Percentiles rank a stretch among this genome's conserved stretches.
Evolutionary conservation across 2,888 invertebrate species (phyloP).

Genomic region (Drosophila histrio): DNA sequence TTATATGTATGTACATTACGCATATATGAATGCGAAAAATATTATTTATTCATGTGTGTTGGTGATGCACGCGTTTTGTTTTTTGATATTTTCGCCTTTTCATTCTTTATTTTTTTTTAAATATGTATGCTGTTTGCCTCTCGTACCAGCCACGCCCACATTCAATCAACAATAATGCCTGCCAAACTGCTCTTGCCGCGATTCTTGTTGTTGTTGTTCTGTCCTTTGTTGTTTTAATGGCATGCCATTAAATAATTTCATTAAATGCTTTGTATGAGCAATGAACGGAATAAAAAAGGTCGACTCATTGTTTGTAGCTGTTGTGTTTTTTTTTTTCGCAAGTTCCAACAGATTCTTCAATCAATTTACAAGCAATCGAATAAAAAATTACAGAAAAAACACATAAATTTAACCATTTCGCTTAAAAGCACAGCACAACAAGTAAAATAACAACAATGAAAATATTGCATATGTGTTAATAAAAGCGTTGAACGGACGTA

Average conservation of each 20-base stretch:
- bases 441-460: conserved; percentile 14
- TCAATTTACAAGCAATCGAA: conserved; percentile 39
- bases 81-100: conserved; percentile 18
- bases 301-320: conserved; percentile 45
- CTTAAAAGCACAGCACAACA: neutral
- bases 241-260: conserved; percentile 78
- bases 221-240: conserved; percentile 70
- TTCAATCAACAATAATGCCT: conserved; percentile 63
- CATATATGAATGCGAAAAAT: conserved; percentile 33
- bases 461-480: conserved; percentile 7
- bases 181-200: conserved; percentile 9
- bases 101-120: neutral
- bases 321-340: conserved; percentile 20
- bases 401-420: conserved; percentile 8
- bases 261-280: conserved; percentile 67
- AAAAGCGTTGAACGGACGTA: neutral
- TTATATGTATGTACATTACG: conserved; percentile 43
- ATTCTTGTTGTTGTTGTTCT: conserved; percentile 29
- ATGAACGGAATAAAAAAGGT: conserved; percentile 46
- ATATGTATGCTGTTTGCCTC: conserved; percentile 9
- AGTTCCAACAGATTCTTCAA: conserved; percentile 51
- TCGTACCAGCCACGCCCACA: conserved; percentile 37
- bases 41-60: conserved; percentile 63
- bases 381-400: conserved; percentile 1
- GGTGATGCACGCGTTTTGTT: conserved; percentile 27